Evolutionary conservation across 92 coral and sea anemone genomes (phyloP).

Genomic region (Porites rus): DNA sequence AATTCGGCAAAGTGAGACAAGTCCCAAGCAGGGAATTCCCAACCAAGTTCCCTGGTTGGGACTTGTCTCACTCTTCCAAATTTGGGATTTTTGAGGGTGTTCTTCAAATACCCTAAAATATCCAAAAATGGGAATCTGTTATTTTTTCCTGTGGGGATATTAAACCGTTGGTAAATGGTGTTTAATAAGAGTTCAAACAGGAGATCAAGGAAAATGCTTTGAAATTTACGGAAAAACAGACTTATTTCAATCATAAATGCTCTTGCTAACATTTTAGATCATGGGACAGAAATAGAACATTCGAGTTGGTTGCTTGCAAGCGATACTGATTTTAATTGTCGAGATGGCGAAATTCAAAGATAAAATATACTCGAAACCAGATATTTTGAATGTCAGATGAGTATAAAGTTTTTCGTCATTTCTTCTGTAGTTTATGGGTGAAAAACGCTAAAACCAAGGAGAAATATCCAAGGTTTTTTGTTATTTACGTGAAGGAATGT

Average conservation of each 20-base stretch:
- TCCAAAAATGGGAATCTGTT: no score
- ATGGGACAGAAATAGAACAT: conserved; percentile 16
- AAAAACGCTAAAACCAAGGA: conserved; percentile 11
- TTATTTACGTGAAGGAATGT: no score
- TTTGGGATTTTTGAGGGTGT: no score
- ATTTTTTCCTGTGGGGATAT: no score
- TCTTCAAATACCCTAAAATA: no score
- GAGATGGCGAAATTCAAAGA: conserved; percentile 12
- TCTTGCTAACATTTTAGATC: conserved; percentile 9
- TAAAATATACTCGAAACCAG: conserved; percentile 6
- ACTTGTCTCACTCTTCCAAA: no score
- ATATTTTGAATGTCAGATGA: conserved; percentile 14
- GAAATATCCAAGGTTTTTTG: conserved; percentile 17
- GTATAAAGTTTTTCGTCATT: conserved; percentile 9
- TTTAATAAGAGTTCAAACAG: not conserved
- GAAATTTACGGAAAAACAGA: not conserved
- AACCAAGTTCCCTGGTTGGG: no score
- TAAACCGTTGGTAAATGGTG: not conserved
- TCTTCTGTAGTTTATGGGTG: conserved; percentile 18
- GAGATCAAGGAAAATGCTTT: conserved; percentile 7
- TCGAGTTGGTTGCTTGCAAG: conserved; percentile 5
- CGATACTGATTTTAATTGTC: not conserved
- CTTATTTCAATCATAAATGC: conserved; percentile 2
- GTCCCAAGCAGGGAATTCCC: no score
- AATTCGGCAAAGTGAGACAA: no score